These are phyloP conservation scores for Parapristionchus giblindavisi DNA, from an alignment of 2,888 invertebrate genomes.

Conservation along the genomic window DNA sequence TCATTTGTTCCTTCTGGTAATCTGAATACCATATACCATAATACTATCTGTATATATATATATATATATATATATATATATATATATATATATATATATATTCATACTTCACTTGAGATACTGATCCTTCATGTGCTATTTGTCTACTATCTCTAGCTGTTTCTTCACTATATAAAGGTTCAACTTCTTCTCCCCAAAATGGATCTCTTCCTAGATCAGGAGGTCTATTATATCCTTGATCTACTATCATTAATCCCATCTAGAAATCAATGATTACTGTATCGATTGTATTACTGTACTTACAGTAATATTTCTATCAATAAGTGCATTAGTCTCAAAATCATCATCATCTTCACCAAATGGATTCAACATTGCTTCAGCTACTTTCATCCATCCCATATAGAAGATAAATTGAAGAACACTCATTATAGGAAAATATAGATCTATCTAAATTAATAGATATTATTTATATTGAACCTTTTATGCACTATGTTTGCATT, in stretches of 20 bases:
- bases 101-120: slow-evolving; percentile 28
- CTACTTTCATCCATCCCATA: slow-evolving; percentile 68
- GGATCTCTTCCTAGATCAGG: slow-evolving; percentile 63
- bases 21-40: slow-evolving; percentile 38
- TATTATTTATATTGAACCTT: background rate
- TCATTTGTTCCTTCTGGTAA: slow-evolving; percentile 55
- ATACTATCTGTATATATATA: background rate
- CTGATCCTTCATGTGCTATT: slow-evolving; percentile 18
- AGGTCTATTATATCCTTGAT: slow-evolving; percentile 63
- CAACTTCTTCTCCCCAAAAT: slow-evolving; percentile 64
- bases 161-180: slow-evolving; percentile 55
- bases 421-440: slow-evolving; percentile 67
- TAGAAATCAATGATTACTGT: slow-evolving; percentile 39
- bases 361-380: slow-evolving; percentile 60
- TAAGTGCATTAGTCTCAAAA: slow-evolving; percentile 59
- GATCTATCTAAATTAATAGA: slow-evolving; percentile 53
- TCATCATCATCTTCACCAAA: slow-evolving; percentile 62
- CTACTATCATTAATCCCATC: slow-evolving; percentile 66
- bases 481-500: too few relatives aligned
- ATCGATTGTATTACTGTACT: background rate
- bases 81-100: background rate
- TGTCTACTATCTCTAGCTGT: slow-evolving; percentile 37
- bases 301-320: slow-evolving; percentile 61
- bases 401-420: slow-evolving; percentile 67
- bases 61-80: background rate